Conservation (phyloP, 2,113 vertebrate species). For the Dinomys branickii region DNA sequence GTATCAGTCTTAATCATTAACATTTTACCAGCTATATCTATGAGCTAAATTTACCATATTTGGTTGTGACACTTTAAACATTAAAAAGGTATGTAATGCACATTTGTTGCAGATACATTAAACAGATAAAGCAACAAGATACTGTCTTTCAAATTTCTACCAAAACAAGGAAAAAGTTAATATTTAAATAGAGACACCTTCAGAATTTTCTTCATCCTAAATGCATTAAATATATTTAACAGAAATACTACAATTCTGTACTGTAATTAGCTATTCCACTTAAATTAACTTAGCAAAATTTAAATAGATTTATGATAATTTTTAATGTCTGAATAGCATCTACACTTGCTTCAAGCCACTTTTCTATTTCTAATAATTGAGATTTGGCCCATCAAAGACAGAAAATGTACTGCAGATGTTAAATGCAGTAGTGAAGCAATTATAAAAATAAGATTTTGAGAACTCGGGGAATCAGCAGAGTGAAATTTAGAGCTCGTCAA, state of each 20-base stretch:
- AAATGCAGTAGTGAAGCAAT: not conserved
- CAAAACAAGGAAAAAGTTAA: not conserved
- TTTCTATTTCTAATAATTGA: slow-evolving; percentile 14
- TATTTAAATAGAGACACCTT: not conserved
- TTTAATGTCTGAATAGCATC: not conserved
- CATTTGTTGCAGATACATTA: not conserved
- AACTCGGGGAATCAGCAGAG: not conserved
- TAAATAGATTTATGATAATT: not conserved
- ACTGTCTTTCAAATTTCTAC: not conserved
- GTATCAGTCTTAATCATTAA: not conserved
- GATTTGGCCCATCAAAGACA: not conserved
- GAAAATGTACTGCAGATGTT: not conserved
- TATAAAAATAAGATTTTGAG: not conserved
- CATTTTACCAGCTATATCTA: not conserved
- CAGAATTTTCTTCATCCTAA: not conserved
- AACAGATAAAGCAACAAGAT: not conserved
- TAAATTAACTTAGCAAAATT: slow-evolving; percentile 12
- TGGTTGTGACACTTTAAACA: not conserved
- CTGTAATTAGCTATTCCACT: not conserved
- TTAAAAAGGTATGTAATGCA: not conserved
- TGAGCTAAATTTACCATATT: not conserved
- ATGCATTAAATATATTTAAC: not conserved
- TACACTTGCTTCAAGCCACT: not conserved
- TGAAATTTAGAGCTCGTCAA: not conserved
- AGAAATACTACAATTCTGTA: not conserved